These are phyloP conservation scores for Sebastes taczanowskii DNA, from an alignment of 2,797 vertebrate genomes.

Conservation along the genomic window DNA sequence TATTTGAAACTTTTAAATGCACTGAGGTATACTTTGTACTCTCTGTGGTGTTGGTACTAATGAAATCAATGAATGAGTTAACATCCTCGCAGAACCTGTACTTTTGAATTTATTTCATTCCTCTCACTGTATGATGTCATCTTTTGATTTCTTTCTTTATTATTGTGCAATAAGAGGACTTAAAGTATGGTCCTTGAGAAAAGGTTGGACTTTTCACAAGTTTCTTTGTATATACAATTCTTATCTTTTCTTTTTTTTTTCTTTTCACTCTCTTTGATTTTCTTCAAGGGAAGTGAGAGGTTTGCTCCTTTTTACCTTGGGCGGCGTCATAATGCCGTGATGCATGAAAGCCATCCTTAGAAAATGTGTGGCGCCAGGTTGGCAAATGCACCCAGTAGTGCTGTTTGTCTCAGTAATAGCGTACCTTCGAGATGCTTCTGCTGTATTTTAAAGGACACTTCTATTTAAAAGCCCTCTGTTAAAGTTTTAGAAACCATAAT, in stretches of 20 bases:
- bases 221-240: neutral
- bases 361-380: constrained; percentile 1
- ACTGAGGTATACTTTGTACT: neutral
- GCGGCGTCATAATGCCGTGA: neutral
- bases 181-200: constrained; percentile 4
- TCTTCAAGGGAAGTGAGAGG: neutral
- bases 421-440: neutral
- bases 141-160: constrained; percentile 28
- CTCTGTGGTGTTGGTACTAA: neutral
- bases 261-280: constrained; percentile 8
- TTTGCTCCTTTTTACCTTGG: neutral
- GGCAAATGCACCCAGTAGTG: neutral
- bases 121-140: constrained; percentile 4
- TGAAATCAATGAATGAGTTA: constrained; percentile 18
- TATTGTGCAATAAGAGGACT: neutral
- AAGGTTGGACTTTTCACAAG: neutral
- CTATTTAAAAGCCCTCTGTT: neutral
- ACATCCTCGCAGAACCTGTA: neutral
- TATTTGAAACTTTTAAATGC: neutral
- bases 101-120: constrained; percentile 23
- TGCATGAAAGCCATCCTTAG: neutral
- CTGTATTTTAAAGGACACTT: constrained; percentile 9
- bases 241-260: neutral
- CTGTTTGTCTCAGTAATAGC: neutral
- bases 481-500: neutral